Evolutionary conservation across 2,797 vertebrate genomes (phyloP), one percentile per base, ranked within the genome.

Genomic region (Gallinago solitaria): DNA sequence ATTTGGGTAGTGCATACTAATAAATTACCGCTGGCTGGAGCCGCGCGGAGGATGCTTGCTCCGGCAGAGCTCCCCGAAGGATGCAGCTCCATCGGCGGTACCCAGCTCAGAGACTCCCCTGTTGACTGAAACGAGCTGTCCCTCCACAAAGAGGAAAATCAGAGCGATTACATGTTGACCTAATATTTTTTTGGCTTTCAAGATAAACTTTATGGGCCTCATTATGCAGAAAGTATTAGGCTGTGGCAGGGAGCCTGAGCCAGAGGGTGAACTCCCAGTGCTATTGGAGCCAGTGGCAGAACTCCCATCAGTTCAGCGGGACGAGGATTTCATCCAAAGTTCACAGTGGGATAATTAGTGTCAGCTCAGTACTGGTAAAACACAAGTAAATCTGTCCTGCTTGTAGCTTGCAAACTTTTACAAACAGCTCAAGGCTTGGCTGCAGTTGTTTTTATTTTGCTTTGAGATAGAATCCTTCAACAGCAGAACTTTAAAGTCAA

Each of bases 1-100:
- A 96, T 97, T 96, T 96, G 93, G 96, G 94, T 71, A 93, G 88
- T 6, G 95, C 94, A 95, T 96, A 94, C 94, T 96, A 95, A 96
- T 96, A 94, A 82, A 95, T 53, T 65, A 91, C 41, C n/a, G 47
- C 4, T 65, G 25, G 89, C 56, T 15, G 30, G n/a, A 56, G 73
- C 73, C 37, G 73, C 3, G 24, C 3, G 4, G 83, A 45, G 79
- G 78, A 43, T 1, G 6, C 90, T 77, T 0, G 9, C 64, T 56
- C 69, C 4, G 2, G n/a, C 54, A 11, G 45, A 15, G 80, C 73
- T 91, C 80, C 87, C 87, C 6, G 12, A 51, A 76, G 83, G 76
- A 39, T 53, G 54, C 73, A 17, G 73, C 81, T 45, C 75, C 47
- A 3, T 30, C 3, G 0, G 45, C 19, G 9, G 67, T 11, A 2